Conservation (phyloP, 2,797 vertebrate species). For the Florisuga fusca region DNA sequence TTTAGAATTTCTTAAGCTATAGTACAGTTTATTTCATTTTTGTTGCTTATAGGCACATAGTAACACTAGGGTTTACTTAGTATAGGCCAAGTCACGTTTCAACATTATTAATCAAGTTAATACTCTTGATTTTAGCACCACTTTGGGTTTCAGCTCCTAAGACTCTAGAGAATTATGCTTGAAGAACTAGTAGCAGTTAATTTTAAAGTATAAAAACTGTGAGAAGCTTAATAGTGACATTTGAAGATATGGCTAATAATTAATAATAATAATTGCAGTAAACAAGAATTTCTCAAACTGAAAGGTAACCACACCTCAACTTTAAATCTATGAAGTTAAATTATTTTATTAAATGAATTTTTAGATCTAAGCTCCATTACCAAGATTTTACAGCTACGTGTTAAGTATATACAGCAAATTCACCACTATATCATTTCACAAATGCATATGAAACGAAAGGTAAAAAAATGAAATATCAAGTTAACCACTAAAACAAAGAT, state of each 20-base stretch:
- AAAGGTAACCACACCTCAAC: not conserved
- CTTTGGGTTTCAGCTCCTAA: not conserved
- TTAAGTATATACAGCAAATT: not conserved
- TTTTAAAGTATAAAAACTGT: not conserved
- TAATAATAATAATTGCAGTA: not conserved
- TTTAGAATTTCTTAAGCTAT: not conserved
- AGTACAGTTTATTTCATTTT: not conserved
- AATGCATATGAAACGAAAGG: not conserved
- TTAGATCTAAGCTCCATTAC: not conserved
- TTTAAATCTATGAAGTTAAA: not conserved
- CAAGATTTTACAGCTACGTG: not conserved
- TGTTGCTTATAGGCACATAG: not conserved
- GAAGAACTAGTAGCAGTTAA: not conserved
- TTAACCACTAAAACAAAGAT: not conserved
- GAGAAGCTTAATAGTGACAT: not conserved
- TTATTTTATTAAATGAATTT: not conserved
- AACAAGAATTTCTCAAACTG: not conserved
- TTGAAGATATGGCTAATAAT: not conserved
- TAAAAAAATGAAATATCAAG: not conserved
- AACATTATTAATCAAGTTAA: too few species aligned
- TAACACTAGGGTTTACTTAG: not conserved
- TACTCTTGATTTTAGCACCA: not conserved
- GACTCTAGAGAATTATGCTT: not conserved
- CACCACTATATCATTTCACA: not conserved
- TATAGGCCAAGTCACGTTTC: not conserved